Evolutionary conservation across 2,888 invertebrate genomes (phyloP).

Genomic region (Lasioglossum pauxillum): DNA sequence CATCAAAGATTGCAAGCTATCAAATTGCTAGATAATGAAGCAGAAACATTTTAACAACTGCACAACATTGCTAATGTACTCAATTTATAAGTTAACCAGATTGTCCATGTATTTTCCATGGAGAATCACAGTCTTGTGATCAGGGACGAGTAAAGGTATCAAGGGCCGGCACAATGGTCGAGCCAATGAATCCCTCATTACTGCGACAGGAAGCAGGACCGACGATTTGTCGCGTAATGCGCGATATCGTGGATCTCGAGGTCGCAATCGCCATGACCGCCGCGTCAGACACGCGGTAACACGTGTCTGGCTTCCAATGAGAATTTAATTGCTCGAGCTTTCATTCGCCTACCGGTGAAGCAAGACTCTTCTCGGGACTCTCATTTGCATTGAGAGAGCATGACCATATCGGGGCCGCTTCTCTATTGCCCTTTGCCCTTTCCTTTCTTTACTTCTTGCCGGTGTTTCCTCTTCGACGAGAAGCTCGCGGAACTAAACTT

Average conservation of each 20-base stretch:
- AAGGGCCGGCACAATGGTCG: slow-evolving; percentile 39
- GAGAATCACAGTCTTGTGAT: not conserved
- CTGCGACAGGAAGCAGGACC: slow-evolving; percentile 58
- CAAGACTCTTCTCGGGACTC: slow-evolving; percentile 57
- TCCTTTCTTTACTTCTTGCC: slow-evolving; percentile 19
- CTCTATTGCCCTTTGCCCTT: slow-evolving; percentile 69
- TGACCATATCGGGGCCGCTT: slow-evolving; percentile 77
- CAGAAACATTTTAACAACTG: no score
- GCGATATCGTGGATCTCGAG: slow-evolving; percentile 81
- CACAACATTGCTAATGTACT: no score
- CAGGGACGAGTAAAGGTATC: slow-evolving; percentile 17
- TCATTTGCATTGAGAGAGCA: slow-evolving; percentile 77
- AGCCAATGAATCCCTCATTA: slow-evolving; percentile 64
- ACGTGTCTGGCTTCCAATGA: slow-evolving; percentile 79
- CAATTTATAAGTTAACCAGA: not conserved
- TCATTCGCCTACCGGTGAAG: slow-evolving; percentile 62
- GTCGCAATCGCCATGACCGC: slow-evolving; percentile 78
- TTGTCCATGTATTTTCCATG: not conserved
- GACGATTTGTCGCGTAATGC: slow-evolving; percentile 81
- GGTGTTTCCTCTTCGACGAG: not conserved
- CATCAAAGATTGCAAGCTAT: no score
- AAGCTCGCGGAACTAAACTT: slow-evolving; percentile 19
- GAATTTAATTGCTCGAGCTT: slow-evolving; percentile 78
- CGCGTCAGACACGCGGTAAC: slow-evolving; percentile 80
- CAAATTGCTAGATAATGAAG: no score